These are phyloP conservation scores for Eustalomyia histrio DNA, from an alignment of 2,888 invertebrate species.

Conservation along the genomic window DNA sequence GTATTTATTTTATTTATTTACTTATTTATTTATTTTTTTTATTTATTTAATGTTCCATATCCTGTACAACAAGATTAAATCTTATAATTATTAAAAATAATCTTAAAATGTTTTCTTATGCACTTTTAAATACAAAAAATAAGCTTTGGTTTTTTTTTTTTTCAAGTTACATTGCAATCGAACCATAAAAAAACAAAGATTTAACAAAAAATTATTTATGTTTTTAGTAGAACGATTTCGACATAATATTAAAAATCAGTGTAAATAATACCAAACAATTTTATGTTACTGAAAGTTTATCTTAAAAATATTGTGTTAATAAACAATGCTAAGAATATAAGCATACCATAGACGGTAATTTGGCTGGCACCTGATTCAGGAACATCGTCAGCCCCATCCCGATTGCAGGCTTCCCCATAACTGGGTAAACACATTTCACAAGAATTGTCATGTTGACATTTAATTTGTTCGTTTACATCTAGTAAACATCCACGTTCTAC, in stretches of 20 bases:
- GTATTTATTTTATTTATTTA: too few species aligned
- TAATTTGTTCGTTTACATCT: slow-evolving; percentile 70
- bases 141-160: too few species aligned
- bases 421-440: slow-evolving; percentile 74
- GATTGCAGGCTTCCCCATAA: slow-evolving; percentile 72
- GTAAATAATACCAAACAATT: background rate
- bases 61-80: too few species aligned
- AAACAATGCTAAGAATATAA: background rate
- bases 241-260: background rate
- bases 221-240: too few species aligned
- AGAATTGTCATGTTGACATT: slow-evolving; percentile 68
- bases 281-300: background rate
- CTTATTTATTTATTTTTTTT: too few species aligned
- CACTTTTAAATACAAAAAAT: too few species aligned
- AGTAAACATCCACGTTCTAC: slow-evolving; percentile 73
- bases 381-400: slow-evolving; percentile 65
- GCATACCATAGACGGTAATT: background rate
- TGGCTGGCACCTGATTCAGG: slow-evolving; percentile 10
- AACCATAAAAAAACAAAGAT: too few species aligned
- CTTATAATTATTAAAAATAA: too few species aligned
- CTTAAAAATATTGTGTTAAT: slow-evolving; percentile 11
- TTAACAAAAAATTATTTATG: too few species aligned
- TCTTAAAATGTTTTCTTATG: too few species aligned
- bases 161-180: too few species aligned
- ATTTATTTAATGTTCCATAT: too few species aligned